Evolutionary conservation across 2,113 vertebrate species (phyloP).

Genomic region (Silurus meridionalis): DNA sequence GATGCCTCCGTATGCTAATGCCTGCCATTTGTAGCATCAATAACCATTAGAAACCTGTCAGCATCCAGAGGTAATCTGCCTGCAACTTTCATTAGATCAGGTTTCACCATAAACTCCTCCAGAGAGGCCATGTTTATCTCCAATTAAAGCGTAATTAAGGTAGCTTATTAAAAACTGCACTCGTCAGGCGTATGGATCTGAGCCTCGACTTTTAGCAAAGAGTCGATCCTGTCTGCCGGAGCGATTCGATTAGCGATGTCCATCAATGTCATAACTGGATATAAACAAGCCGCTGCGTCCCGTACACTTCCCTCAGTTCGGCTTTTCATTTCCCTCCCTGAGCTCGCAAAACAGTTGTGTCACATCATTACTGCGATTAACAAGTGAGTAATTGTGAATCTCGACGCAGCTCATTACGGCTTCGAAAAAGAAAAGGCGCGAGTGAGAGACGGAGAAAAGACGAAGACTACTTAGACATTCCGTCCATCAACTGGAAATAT

Average conservation of each 20-base stretch:
- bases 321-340: slow-evolving; percentile 67
- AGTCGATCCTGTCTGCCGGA: slow-evolving; percentile 58
- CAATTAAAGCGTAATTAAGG: slow-evolving; percentile 78
- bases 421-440: slow-evolving; percentile 36
- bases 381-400: slow-evolving; percentile 59
- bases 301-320: slow-evolving; percentile 56
- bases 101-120: slow-evolving; percentile 64
- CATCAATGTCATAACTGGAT: slow-evolving; percentile 67
- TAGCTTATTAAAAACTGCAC: slow-evolving; percentile 72
- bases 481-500: slow-evolving; percentile 24
- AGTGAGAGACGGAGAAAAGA: slow-evolving; percentile 8
- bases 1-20: not conserved
- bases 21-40: slow-evolving; percentile 65
- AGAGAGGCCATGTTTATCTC: slow-evolving; percentile 71
- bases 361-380: slow-evolving; percentile 64
- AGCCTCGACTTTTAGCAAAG: slow-evolving; percentile 60
- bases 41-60: slow-evolving; percentile 74
- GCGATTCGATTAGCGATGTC: slow-evolving; percentile 73
- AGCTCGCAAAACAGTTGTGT: slow-evolving; percentile 56
- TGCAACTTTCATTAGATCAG: slow-evolving; percentile 67
- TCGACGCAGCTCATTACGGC: slow-evolving; percentile 62
- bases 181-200: slow-evolving; percentile 65
- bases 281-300: slow-evolving; percentile 62
- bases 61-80: slow-evolving; percentile 55
- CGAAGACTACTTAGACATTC: slow-evolving; percentile 19